Evolutionary conservation across 2,888 invertebrate genomes (phyloP).

Genomic region (Sceliomorpha sp.): DNA sequence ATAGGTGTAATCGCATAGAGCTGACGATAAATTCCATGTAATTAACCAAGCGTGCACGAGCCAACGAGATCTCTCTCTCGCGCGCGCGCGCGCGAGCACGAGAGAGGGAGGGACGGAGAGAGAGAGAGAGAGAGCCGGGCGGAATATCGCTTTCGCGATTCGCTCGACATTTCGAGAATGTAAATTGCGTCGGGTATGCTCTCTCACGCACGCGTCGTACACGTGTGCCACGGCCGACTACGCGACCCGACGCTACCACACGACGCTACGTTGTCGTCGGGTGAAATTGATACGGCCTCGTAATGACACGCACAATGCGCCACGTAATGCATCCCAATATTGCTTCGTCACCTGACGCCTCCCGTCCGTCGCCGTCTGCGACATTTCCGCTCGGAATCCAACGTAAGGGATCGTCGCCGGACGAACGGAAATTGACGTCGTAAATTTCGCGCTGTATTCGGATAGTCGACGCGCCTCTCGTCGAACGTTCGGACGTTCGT

Average conservation of each 20-base stretch:
- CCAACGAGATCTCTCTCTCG: too few species aligned
- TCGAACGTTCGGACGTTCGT: too few species aligned
- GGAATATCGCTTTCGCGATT: slow-evolving; percentile 50
- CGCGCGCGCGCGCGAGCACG: too few species aligned
- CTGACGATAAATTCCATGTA: slow-evolving; percentile 70
- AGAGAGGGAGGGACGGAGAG: too few species aligned
- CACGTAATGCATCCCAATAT: slow-evolving; percentile 23
- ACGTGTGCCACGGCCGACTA: slow-evolving; percentile 43
- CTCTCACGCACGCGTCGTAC: neutral
- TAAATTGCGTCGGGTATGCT: slow-evolving; percentile 52
- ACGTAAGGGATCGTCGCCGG: slow-evolving; percentile 16
- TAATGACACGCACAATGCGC: slow-evolving; percentile 18
- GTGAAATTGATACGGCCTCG: slow-evolving; percentile 40
- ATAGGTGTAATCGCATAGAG: slow-evolving; percentile 70
- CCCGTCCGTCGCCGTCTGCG: too few species aligned
- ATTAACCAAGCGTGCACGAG: slow-evolving; percentile 66
- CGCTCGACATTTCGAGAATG: slow-evolving; percentile 54
- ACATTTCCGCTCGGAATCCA: slow-evolving; percentile 13
- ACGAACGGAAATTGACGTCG: slow-evolving; percentile 32
- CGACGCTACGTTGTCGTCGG: too few species aligned
- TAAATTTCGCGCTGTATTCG: slow-evolving; percentile 10
- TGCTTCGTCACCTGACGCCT: slow-evolving; percentile 30
- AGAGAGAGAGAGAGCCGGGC: too few species aligned
- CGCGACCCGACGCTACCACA: too few species aligned
- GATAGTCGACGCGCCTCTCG: too few species aligned